Base-by-base conservation (phyloP, 2,113 vertebrate species). In the Lophura nycthemera region DNA sequence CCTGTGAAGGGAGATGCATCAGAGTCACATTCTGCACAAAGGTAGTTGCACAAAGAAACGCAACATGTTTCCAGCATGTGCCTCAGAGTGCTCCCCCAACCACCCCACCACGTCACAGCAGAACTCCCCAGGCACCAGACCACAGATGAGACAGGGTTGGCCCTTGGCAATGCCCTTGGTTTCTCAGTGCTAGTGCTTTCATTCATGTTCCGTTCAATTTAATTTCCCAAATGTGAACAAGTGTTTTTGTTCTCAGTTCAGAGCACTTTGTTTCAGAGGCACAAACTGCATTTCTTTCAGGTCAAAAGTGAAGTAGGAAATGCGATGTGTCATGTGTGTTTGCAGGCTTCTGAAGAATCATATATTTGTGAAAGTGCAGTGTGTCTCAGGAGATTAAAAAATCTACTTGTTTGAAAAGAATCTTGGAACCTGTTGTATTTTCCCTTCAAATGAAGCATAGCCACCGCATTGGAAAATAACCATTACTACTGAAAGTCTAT, bases 351-450 rank as follows among this genome's bases (percentile, higher is more conserved):
- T 29, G 42, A 57, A 64, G 3, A 24, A 38, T 38, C 14, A 59
- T 4, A 79, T 2, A 73, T 47, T 56, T 69, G 30, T 29, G 22
- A 24, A 85, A 78, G 7, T 14, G 4, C 16, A 57, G 2, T 4
- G 36, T 8, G 63, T 76, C 15, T 74, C 18, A 27, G 13, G 8
- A 64, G 54, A 54, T 32, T 27, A 80, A 32, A 25, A 40, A 3
- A 6, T 2, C 10, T 40, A 40, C 7, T 60, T 14, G 0, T 50
- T 85, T 72, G 14, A 47, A 56, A 69, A 65, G n/a, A 0, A 9
- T 38, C 19, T 32, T 54, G 73, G 20, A 67, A 67, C 17, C n/a
- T 10, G 8, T 22, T 19, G 15, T 17, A 34, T 13, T 60, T 64
- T 81, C 63, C 17, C 25, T 52, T 43, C 13, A 34, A 65, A 47